Evolutionary conservation across 2,888 invertebrate genomes (phyloP).

Genomic region (Imbricaverruca yamaguchii): DNA sequence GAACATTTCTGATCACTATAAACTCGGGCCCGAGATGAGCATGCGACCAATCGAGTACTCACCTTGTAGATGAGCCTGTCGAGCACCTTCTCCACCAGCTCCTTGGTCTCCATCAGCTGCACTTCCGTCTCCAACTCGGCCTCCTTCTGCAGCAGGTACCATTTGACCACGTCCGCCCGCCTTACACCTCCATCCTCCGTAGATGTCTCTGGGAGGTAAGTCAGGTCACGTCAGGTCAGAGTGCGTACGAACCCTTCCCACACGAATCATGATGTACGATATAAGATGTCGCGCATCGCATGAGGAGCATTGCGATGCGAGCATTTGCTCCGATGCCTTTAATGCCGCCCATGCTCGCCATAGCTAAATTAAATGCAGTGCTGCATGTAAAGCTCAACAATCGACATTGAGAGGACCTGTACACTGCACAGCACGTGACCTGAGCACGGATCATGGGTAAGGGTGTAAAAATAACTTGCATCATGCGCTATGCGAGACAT

Average conservation of each 20-base stretch:
- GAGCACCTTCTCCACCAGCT: conserved; percentile 85
- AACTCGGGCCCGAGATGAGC: too few relatives aligned
- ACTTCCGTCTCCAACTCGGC: conserved; percentile 84
- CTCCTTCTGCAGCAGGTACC: conserved; percentile 85
- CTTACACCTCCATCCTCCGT: conserved; percentile 41
- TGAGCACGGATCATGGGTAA: too few relatives aligned
- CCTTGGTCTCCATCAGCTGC: conserved; percentile 78
- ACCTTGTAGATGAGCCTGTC: conserved; percentile 80
- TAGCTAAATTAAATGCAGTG: not conserved
- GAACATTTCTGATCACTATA: too few relatives aligned
- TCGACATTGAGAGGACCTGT: too few relatives aligned
- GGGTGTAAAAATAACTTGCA: too few relatives aligned
- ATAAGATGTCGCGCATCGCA: not conserved
- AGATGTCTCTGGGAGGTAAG: not conserved
- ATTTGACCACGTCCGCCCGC: conserved; percentile 75
- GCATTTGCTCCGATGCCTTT: not conserved
- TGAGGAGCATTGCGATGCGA: not conserved
- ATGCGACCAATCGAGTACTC: conserved; percentile 40
- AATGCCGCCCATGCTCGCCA: not conserved
- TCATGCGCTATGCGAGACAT: too few relatives aligned
- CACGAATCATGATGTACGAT: not conserved
- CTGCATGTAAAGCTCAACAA: too few relatives aligned
- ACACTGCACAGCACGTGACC: too few relatives aligned
- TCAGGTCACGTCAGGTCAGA: not conserved
- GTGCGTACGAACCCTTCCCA: not conserved